These are phyloP conservation scores for Egretta garzetta DNA, from an alignment of 2,113 vertebrate species.

Conservation along the genomic window DNA sequence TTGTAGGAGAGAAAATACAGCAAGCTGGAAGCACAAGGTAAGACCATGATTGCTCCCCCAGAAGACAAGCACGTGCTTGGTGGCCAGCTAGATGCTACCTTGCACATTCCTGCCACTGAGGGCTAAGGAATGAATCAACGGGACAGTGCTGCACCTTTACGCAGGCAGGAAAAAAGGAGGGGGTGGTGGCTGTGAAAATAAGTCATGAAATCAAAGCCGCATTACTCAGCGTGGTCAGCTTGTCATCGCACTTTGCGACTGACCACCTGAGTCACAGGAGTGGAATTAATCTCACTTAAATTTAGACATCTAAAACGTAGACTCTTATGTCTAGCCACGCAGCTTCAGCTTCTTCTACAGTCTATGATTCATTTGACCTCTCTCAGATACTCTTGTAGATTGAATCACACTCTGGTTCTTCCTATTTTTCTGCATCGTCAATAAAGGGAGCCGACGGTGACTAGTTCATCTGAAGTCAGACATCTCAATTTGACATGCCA, in stretches of 20 bases:
- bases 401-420: conserved; percentile 31
- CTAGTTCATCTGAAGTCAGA: not conserved
- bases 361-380: conserved; percentile 49
- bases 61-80: not conserved
- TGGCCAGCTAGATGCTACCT: not conserved
- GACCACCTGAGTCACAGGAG: conserved; percentile 14
- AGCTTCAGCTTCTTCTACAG: conserved; percentile 16
- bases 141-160: not conserved
- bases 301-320: not conserved
- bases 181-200: not conserved
- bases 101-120: not conserved
- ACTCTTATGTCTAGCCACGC: not conserved
- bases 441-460: not conserved
- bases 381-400: not conserved
- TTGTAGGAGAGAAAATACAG: not conserved
- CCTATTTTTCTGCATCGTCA: not conserved
- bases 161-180: not conserved
- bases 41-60: not conserved
- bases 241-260: not conserved
- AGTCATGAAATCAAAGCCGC: not conserved
- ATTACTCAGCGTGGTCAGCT: not conserved
- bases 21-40: not conserved
- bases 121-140: not conserved
- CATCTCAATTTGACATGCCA: not conserved
- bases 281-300: not conserved